Percentiles rank a stretch among this genome's conserved stretches.
Conservation (phyloP, 1,140 invertebrate species). For the Agrilus planipennis region DNA sequence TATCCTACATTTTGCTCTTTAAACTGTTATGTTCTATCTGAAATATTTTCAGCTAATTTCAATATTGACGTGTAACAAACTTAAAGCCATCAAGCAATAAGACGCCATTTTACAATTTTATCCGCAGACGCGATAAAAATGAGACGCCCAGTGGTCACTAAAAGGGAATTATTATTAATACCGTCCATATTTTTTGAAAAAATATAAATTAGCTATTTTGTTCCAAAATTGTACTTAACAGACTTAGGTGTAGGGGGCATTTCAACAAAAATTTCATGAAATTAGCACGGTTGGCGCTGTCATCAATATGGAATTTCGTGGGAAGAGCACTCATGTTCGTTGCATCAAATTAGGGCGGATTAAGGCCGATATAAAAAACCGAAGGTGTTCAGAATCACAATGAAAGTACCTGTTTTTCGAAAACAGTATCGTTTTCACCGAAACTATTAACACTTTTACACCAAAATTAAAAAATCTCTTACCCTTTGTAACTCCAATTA, state of each 20-base stretch:
- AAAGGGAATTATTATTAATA: too few species aligned
- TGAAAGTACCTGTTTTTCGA: not conserved
- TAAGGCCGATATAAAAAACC: too few species aligned
- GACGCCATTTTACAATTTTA: slow-evolving; percentile 12
- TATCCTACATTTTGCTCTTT: too few species aligned
- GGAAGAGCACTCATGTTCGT: slow-evolving; percentile 21
- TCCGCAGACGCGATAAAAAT: slow-evolving; percentile 6
- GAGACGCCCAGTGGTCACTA: too few species aligned
- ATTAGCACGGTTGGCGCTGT: slow-evolving; percentile 60
- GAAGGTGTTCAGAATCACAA: not conserved
- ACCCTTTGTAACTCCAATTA: slow-evolving; percentile 37
- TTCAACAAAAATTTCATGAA: slow-evolving; percentile 55
- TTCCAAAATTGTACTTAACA: slow-evolving; percentile 39
- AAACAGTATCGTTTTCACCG: slow-evolving; percentile 10
- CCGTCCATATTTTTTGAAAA: slow-evolving; percentile 1
- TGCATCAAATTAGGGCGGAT: too few species aligned
- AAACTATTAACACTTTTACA: slow-evolving; percentile 11
- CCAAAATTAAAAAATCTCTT: too few species aligned
- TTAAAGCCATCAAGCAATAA: too few species aligned
- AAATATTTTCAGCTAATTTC: too few species aligned
- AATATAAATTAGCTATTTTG: not conserved
- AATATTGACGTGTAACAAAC: too few species aligned
- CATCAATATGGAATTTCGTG: slow-evolving; percentile 47
- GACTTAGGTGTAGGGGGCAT: slow-evolving; percentile 46
- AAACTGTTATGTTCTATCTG: too few species aligned